Evolutionary conservation across 2,797 vertebrate species (phyloP), one percentile per base, ranked within the genome.

Genomic region (Menidia menidia): DNA sequence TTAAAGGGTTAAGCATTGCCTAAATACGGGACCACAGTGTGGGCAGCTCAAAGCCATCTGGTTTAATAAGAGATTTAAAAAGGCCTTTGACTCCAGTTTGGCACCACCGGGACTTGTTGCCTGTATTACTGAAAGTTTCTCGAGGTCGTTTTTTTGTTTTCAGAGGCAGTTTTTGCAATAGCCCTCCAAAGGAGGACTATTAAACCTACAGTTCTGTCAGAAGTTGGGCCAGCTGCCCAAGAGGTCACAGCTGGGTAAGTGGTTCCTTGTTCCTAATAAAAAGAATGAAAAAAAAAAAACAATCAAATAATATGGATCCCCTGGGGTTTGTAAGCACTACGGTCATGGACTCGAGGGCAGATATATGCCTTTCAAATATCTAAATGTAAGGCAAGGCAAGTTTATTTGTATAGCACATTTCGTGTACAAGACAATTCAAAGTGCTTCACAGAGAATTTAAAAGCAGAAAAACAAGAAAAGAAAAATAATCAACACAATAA

Each of bases 201-300:
- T 62, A 82, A 53, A 88, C 73, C 75, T 80, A 44, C 77, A 57
- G 47, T 80, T 77, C 73, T 73, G 76, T 88, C 61, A 88, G 81
- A 91, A 86, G 71, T 80, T 31, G 59, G 79, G 88, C 89, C 90
- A 92, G 87, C 86, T 81, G 78, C 81, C 84, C 86, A 63, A 39
- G 73, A 90, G 90, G 86, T 89, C 87, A 85, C 68, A 76, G 82
- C 67, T 81, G 60, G 78, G 80, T 83, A 89, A 90, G 85, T 90
- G 83, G 75, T 88, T 91, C 85, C 87, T 89, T 86, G 88, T 89
- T 90, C 90, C 83, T 77, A 87, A 91, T 88, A 88, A 90, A 89
- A 90, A 88, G 77, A 81, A 84, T n/a, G n/a, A n/a, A n/a, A n/a
- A n/a, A n/a, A n/a, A n/a, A n/a, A n/a, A n/a, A n/a, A n/a, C n/a